phyloP scores from a whole-genome alignment of 2,888 invertebrate genomes.

The Apantesis nais region DNA sequence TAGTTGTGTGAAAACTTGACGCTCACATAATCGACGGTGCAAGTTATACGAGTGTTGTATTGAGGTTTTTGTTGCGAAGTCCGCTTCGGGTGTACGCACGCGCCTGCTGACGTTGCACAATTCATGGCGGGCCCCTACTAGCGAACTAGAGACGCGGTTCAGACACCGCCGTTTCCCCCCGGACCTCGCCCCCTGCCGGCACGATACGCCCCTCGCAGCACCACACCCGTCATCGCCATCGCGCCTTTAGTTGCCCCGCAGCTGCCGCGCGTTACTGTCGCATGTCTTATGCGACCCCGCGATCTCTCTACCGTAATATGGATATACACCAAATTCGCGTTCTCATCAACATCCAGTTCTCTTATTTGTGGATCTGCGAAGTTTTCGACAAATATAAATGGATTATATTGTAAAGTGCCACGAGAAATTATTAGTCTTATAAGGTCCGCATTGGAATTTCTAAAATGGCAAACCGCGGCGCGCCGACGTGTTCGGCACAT shows the following conservation, averaged over 20 bases:
- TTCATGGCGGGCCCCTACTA: conserved; percentile 66
- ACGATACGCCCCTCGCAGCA: conserved; percentile 44
- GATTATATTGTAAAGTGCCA: conserved; percentile 84
- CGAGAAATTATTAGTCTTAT: conserved; percentile 67
- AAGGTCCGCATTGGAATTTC: conserved; percentile 84
- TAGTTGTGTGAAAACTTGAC: conserved; percentile 48
- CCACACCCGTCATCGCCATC: conserved; percentile 54
- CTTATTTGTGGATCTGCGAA: conserved; percentile 83
- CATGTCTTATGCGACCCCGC: conserved; percentile 79
- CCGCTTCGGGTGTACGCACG: conserved; percentile 66
- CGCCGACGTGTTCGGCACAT: conserved; percentile 84
- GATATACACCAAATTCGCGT: conserved; percentile 82
- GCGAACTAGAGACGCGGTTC: conserved; percentile 69
- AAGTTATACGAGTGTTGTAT: conserved; percentile 47
- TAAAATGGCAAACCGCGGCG: conserved; percentile 76
- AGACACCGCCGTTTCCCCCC: conserved; percentile 65
- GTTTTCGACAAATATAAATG: conserved; percentile 83
- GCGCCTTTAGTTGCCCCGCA: conserved; percentile 78
- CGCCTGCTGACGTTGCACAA: conserved; percentile 80
- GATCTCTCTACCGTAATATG: conserved; percentile 77
- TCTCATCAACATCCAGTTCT: conserved; percentile 80
- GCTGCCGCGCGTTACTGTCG: conserved; percentile 83
- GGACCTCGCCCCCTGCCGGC: conserved; percentile 44
- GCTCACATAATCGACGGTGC: conserved; percentile 47
- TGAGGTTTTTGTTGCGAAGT: conserved; percentile 58